phyloP scores from a whole-genome alignment of 2,113 vertebrate genomes.

The Brienomyrus brachyistius region DNA sequence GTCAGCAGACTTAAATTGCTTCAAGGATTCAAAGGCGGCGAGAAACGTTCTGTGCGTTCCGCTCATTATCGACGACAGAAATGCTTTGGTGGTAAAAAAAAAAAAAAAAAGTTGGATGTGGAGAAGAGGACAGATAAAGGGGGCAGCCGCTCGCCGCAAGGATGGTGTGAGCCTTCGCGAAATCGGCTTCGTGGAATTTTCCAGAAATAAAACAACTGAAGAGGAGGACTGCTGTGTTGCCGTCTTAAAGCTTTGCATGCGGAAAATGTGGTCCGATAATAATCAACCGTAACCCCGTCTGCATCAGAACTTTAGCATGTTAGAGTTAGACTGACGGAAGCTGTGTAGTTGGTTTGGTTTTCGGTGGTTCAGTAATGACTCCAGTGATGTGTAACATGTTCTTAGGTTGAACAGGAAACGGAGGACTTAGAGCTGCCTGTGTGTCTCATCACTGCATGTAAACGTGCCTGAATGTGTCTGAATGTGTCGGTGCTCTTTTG shows the following conservation, averaged over 20 bases:
- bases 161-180: background rate
- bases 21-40: conserved; percentile 7
- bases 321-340: background rate
- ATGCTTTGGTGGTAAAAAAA: background rate
- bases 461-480: no score
- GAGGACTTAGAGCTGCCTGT: background rate
- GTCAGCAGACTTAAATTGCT: conserved; percentile 20
- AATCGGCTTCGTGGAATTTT: background rate
- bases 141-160: background rate
- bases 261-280: background rate
- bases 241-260: background rate
- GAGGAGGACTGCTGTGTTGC: background rate
- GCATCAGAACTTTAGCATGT: background rate
- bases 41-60: background rate
- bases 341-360: background rate
- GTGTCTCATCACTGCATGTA: background rate
- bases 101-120: background rate
- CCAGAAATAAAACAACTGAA: background rate
- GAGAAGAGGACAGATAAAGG: background rate
- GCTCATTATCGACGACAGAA: conserved; percentile 3
- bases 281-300: background rate
- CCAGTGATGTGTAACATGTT: background rate
- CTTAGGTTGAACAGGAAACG: background rate
- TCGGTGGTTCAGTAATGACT: background rate
- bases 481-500: background rate